Conservation (phyloP, 1,140 invertebrate species). For the Drosophila auraria region DNA sequence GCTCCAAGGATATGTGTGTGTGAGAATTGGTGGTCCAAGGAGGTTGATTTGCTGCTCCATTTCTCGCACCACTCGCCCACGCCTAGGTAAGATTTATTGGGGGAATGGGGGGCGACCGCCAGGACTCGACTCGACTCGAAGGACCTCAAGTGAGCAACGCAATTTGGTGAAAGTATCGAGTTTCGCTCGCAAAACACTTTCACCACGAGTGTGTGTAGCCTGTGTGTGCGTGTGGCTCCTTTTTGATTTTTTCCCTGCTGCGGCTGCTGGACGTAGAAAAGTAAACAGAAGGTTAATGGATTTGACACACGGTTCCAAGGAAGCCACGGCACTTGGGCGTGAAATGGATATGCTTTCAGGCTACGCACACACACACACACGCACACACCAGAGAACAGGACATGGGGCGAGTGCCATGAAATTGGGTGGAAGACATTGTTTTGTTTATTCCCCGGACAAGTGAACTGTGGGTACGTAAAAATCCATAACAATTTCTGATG, state of each 20-base stretch:
- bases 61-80: slow-evolving; percentile 47
- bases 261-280: slow-evolving; percentile 76
- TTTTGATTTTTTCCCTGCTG: slow-evolving; percentile 55
- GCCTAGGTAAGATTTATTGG: slow-evolving; percentile 78
- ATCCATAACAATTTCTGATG: slow-evolving; percentile 8
- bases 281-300: slow-evolving; percentile 85
- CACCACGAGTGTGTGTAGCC: slow-evolving; percentile 8
- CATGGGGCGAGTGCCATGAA: slow-evolving; percentile 3
- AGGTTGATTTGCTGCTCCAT: slow-evolving; percentile 71
- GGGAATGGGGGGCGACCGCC: slow-evolving; percentile 20
- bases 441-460: slow-evolving; percentile 16
- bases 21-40: slow-evolving; percentile 36
- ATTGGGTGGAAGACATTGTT: slow-evolving; percentile 25
- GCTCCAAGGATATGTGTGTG: slow-evolving; percentile 19
- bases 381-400: not conserved
- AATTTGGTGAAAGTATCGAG: slow-evolving; percentile 84
- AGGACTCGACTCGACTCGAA: slow-evolving; percentile 42
- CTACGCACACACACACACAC: slow-evolving; percentile 62
- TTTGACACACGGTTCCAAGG: slow-evolving; percentile 79
- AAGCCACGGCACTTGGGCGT: slow-evolving; percentile 74
- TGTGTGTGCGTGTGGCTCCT: slow-evolving; percentile 2
- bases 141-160: slow-evolving; percentile 80
- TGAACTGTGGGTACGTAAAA: slow-evolving; percentile 7
- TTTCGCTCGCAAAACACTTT: slow-evolving; percentile 64
- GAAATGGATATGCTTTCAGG: slow-evolving; percentile 83